Evolutionary conservation across 2,888 invertebrate genomes (phyloP), one percentile per base, ranked within the genome.

Genomic region (Argyra leucocephala): DNA sequence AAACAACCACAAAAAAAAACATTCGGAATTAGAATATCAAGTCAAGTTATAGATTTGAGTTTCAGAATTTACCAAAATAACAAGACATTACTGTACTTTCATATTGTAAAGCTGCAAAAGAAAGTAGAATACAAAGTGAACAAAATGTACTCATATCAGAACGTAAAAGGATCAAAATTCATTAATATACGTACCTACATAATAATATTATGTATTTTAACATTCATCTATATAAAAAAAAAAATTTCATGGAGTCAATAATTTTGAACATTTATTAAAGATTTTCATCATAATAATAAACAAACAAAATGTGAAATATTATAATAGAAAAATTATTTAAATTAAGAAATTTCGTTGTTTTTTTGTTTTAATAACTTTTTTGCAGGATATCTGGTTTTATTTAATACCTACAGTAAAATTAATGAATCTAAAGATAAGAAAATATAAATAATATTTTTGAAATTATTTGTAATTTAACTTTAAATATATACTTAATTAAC

Each of bases 291-390:
- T 48, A 12, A 12, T 48, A 48, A 48, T 48, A 15, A 48, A 48
- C 48, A 48, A 15, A 12, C 9, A 48, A 48, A 48, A 48, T 2
- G 48, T 48, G 48, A 48, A 48, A 12, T 48, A 48, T 48, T 9
- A 48, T 48, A 18, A 48, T 48, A 48, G 48, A 48, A 48, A 48
- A 48, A 18, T 48, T 48, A 48, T 48, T 48, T 48, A 48, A 48
- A 48, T 48, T 18, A 10, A 9, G 15, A 18, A 6, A 48, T 18
- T 48, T 48, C 18, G 7, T n/a, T 18, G 15, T 48, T 48, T 48
- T 48, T 15, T 48, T 18, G 15, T 15, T 48, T 9, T 18, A 3
- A 9, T 48, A 10, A 4, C 31, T 6, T 10, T 31, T 10, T 48
- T 15, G 37, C 48, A 48, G 48, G 48, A 18, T 48, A 12, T 48